Evolutionary conservation across 2,888 invertebrate genomes (phyloP).

Genomic region (Drosophila antonietae): DNA sequence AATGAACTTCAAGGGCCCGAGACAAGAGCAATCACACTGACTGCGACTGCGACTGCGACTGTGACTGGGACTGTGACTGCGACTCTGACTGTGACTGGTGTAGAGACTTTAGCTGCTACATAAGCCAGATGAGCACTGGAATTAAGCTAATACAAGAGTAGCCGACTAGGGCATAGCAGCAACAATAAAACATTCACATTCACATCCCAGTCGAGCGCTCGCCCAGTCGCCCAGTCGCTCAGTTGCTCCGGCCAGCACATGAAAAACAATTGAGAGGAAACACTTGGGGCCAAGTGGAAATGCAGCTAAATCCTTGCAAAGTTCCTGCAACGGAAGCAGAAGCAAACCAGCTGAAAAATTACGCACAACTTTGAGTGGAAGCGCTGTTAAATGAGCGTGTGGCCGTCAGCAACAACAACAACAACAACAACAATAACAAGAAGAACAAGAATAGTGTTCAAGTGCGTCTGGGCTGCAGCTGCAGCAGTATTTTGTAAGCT

Average conservation of each 20-base stretch:
- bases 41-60: not conserved
- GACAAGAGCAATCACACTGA: conserved; percentile 22
- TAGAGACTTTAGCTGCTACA: conserved; percentile 38
- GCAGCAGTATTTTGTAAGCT: conserved; percentile 20
- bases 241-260: not conserved
- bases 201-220: not conserved
- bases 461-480: conserved; percentile 27
- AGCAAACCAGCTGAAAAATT: conserved; percentile 63
- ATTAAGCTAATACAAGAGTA: conserved; percentile 69
- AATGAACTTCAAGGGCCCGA: conserved; percentile 65
- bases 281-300: conserved; percentile 13
- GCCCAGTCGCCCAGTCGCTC: not conserved
- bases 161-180: conserved; percentile 2
- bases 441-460: not conserved
- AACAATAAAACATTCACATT: conserved; percentile 52
- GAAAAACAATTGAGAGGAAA: conserved; percentile 60
- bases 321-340: conserved; percentile 32
- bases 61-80: not conserved
- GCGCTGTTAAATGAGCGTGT: conserved; percentile 69
- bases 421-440: not conserved
- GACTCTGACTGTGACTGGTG: not conserved
- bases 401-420: conserved; percentile 27
- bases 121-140: conserved; percentile 65
- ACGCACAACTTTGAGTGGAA: conserved; percentile 45
- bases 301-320: conserved; percentile 16